Conservation (phyloP, 2,888 invertebrate species). For the Noctua pronuba region DNA sequence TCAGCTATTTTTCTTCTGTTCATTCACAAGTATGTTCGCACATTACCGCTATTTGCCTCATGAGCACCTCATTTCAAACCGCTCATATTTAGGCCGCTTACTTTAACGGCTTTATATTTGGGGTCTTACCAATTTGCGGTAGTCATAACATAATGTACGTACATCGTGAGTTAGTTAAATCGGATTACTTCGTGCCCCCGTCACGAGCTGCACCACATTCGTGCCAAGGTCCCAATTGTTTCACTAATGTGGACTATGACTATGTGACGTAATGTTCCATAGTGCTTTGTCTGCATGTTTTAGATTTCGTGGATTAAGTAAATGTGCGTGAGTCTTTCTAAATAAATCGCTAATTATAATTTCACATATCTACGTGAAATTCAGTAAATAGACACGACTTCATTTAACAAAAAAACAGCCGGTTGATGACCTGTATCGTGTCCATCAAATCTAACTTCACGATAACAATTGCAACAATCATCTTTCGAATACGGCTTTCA, state of each 20-base stretch:
- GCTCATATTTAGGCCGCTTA: slow-evolving; percentile 38
- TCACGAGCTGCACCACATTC: slow-evolving; percentile 77
- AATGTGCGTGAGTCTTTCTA: slow-evolving; percentile 33
- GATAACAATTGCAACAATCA: slow-evolving; percentile 47
- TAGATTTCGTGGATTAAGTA: slow-evolving; percentile 18
- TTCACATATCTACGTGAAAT: not conserved
- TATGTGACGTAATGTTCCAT: slow-evolving; percentile 64
- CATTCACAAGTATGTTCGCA: not conserved
- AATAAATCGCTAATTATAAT: slow-evolving; percentile 8
- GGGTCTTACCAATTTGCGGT: slow-evolving; percentile 57
- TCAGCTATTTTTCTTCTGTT: not conserved
- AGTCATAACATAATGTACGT: slow-evolving; percentile 56
- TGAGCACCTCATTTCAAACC: slow-evolving; percentile 29
- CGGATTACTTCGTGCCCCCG: slow-evolving; percentile 76
- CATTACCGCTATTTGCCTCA: slow-evolving; percentile 19
- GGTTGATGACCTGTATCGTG: slow-evolving; percentile 27
- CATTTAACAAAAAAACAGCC: slow-evolving; percentile 10
- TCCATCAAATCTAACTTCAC: slow-evolving; percentile 29
- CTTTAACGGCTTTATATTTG: slow-evolving; percentile 43
- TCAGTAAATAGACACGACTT: slow-evolving; percentile 3
- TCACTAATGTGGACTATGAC: slow-evolving; percentile 76
- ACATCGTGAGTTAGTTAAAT: slow-evolving; percentile 69
- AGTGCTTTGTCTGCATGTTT: slow-evolving; percentile 40
- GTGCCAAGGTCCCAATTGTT: slow-evolving; percentile 81
- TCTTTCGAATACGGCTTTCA: slow-evolving; percentile 44